Percentiles rank a stretch among this genome's conserved stretches.
Conservation (phyloP, 2,113 vertebrate species). For the Lagopus muta region DNA sequence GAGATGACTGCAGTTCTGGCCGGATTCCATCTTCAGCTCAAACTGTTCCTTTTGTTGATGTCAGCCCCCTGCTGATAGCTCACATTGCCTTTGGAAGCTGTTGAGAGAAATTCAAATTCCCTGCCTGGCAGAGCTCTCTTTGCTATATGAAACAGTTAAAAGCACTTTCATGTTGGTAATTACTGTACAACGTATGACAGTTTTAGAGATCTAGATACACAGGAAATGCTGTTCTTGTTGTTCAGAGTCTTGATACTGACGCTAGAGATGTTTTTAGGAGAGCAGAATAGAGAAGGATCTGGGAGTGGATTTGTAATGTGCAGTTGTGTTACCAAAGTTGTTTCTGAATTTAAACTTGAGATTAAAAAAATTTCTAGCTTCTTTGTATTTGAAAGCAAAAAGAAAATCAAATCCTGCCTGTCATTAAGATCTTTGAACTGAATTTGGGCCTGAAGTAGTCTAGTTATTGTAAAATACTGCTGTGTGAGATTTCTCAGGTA, state of each 20-base stretch:
- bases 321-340: neutral
- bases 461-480: neutral
- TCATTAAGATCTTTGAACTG: neutral
- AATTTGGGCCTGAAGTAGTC: neutral
- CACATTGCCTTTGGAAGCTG: neutral
- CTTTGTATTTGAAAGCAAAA: neutral
- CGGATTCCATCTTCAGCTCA: slow-evolving; percentile 26
- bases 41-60: slow-evolving; percentile 56
- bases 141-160: slow-evolving; percentile 16
- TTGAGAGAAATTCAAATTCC: neutral
- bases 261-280: neutral
- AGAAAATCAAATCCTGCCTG: neutral
- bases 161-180: slow-evolving; percentile 28
- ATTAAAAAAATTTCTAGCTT: neutral
- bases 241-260: neutral
- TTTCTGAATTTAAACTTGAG: slow-evolving; percentile 4
- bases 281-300: neutral
- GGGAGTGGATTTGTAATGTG: neutral
- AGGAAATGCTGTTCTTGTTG: neutral
- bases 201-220: neutral
- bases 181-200: neutral
- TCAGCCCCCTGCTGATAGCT: slow-evolving; percentile 29
- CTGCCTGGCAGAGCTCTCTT: neutral
- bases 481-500: neutral
- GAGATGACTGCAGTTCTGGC: slow-evolving; percentile 50